Evolutionary conservation across 2,888 invertebrate genomes (phyloP), one percentile per base, ranked within the genome.

Genomic region (Limnephilus lunatus): DNA sequence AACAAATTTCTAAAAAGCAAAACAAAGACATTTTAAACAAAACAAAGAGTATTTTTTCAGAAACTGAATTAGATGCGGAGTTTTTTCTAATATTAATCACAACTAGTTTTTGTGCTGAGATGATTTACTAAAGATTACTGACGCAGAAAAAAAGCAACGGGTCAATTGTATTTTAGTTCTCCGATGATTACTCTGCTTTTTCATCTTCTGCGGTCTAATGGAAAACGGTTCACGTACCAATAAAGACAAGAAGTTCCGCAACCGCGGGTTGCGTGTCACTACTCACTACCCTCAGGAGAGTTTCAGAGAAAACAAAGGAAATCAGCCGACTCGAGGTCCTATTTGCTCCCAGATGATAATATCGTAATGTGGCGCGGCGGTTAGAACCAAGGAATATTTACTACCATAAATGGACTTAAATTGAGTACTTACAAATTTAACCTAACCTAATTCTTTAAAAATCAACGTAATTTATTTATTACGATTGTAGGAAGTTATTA

Each of bases 251-350:
- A 19, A 25, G 25, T 68, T 68, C 53, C 53, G 53, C 25, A 19
- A 68, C 53, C 53, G 53, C 53, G 53, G 53, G 53, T 68, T 68
- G 53, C 53, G 53, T 68, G 53, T 68, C 53, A 15, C 53, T 68
- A 68, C 53, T 68, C 53, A 15, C 53, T 68, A 68, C 53, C 32
- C 85, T 85, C 85, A 25, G 53, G 87, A 53, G 87, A 87, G n/a
- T 87, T 44, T 30, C 11, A 48, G 30, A 32, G 87, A 53, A 87
- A 87, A 53, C 87, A 53, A 87, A 87, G 53, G 53, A 53, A 87
- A 87, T 87, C 53, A 53, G 30, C 53, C 19, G 87, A 87, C 87
- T 14, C 12, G 31, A 53, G 53, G 12, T 85, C 85, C 44, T 35
- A 35, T 68, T 68, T 68, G 53, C 53, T 68, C 53, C 53, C 53